Percentiles rank a stretch among this genome's conserved stretches.
These are phyloP conservation scores for Odontamblyopus lacepedii DNA, from an alignment of 2,797 vertebrate genomes.

Conservation along the genomic window DNA sequence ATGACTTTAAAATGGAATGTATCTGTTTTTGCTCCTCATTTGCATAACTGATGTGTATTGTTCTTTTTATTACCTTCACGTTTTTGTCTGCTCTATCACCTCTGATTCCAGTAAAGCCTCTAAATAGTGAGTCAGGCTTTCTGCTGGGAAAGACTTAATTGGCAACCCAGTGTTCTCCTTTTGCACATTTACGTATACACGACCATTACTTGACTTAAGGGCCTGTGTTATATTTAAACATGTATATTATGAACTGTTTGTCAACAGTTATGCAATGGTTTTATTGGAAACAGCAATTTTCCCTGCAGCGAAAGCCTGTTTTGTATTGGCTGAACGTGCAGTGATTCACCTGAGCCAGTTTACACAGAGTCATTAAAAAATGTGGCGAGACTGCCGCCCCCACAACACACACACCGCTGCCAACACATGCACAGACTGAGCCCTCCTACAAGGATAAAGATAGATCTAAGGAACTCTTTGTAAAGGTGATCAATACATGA, in stretches of 20 bases:
- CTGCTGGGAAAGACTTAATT: constrained; percentile 53
- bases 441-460: constrained; percentile 12
- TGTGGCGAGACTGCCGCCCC: constrained; percentile 14
- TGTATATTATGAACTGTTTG: constrained; percentile 15
- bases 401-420: constrained; percentile 10
- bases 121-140: constrained; percentile 52
- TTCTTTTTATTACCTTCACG: not conserved
- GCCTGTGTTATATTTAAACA: not conserved
- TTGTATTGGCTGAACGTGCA: constrained; percentile 11
- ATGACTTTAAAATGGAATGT: too few species aligned
- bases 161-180: constrained; percentile 16
- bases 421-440: constrained; percentile 12
- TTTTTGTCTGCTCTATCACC: not conserved
- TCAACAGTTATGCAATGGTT: not conserved
- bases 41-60: not conserved
- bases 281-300: constrained; percentile 24
- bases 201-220: constrained; percentile 9
- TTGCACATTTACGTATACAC: constrained; percentile 22
- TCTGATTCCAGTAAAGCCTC: constrained; percentile 54
- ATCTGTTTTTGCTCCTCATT: not conserved
- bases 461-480: not conserved
- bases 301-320: constrained; percentile 2
- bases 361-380: constrained; percentile 33
- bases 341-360: constrained; percentile 40
- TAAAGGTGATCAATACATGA: not conserved